Conservation (phyloP, 2,888 invertebrate genomes). For the Hofmannophila pseudospretella region DNA sequence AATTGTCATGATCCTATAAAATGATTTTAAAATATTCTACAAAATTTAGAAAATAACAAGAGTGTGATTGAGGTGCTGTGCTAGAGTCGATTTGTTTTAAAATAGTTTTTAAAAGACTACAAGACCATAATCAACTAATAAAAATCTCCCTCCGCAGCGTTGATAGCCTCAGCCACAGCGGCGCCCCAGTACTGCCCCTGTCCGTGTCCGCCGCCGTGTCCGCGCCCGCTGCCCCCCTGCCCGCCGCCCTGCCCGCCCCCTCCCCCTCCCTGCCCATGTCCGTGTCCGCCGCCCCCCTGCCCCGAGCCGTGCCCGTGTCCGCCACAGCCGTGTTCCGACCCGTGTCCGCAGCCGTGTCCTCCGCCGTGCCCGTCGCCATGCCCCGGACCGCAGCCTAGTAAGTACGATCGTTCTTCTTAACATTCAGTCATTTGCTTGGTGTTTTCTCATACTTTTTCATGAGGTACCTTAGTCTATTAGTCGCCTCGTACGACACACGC, state of each 20-base stretch:
- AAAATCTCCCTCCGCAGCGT: conserved; percentile 41
- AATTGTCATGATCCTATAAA: too few species aligned
- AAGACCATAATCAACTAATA: too few species aligned
- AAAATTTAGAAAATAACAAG: too few species aligned
- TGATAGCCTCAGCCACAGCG: conserved; percentile 44
- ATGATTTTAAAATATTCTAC: too few species aligned
- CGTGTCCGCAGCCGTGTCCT: conserved; percentile 12
- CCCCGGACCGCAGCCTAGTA: conserved; percentile 24
- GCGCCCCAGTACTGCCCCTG: conserved; percentile 33
- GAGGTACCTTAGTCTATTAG: too few species aligned
- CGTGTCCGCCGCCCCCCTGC: conserved; percentile 12
- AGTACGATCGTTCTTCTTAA: too few species aligned
- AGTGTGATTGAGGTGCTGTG: too few species aligned
- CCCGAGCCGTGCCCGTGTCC: conserved; percentile 16
- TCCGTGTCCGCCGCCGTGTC: conserved; percentile 14
- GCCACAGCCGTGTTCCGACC: conserved; percentile 16
- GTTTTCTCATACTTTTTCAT: too few species aligned
- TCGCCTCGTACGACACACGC: too few species aligned
- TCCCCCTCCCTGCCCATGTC: conserved; percentile 16
- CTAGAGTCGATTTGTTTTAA: too few species aligned
- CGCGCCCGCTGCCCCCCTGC: conserved; percentile 18
- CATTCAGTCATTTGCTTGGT: too few species aligned
- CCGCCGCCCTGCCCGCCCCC: conserved; percentile 12
- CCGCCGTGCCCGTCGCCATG: conserved; percentile 19
- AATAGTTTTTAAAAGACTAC: too few species aligned